Conservation (phyloP, 2,888 invertebrate genomes). For the Plagodis pulveraria region DNA sequence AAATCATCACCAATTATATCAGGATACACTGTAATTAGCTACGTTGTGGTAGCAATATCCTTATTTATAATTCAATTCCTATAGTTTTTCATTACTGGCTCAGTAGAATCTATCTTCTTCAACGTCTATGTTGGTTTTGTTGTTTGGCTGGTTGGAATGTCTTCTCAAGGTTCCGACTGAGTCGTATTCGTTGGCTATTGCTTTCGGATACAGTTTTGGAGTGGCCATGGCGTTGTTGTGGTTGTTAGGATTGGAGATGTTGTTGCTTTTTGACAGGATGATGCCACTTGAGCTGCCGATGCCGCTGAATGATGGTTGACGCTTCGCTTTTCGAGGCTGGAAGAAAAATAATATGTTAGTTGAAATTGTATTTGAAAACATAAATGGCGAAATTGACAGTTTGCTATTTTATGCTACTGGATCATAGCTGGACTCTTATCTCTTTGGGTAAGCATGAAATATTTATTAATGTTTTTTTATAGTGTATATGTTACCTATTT, state of each 20-base stretch:
- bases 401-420: too few species aligned
- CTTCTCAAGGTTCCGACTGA: slow-evolving; percentile 89
- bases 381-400: too few species aligned
- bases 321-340: slow-evolving; percentile 84
- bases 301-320: slow-evolving; percentile 89
- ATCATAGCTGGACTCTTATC: too few species aligned
- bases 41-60: not conserved
- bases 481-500: too few species aligned
- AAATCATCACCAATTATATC: too few species aligned
- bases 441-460: too few species aligned
- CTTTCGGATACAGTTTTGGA: slow-evolving; percentile 89
- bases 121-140: slow-evolving; percentile 85
- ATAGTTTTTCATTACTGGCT: slow-evolving; percentile 34
- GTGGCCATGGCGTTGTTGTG: slow-evolving; percentile 85
- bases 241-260: slow-evolving; percentile 86
- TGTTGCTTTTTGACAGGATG: slow-evolving; percentile 83
- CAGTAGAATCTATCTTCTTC: slow-evolving; percentile 89
- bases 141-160: slow-evolving; percentile 90
- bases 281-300: slow-evolving; percentile 80
- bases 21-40: too few species aligned
- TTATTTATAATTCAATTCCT: not conserved
- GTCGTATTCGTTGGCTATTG: slow-evolving; percentile 90
- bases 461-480: too few species aligned
- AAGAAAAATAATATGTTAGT: too few species aligned
- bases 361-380: too few species aligned